A percentile compares a stretch with the other conserved stretches of the same genome.
phyloP scores from a whole-genome alignment of 2,888 invertebrate species.

The Hemicrepidius hirtus region DNA sequence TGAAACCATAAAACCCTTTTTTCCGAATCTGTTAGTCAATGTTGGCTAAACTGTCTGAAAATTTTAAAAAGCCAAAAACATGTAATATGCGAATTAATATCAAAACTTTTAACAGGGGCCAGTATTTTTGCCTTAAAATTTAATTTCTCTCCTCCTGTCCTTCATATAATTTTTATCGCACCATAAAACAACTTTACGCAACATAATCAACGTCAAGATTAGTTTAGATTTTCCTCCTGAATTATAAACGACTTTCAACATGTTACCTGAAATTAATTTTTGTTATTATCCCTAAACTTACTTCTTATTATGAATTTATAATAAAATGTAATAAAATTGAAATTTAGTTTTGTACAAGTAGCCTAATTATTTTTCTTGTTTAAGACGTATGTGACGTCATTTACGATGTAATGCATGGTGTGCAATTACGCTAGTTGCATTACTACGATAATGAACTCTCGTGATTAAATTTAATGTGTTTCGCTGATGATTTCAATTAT shows the following conservation, averaged over 20 bases:
- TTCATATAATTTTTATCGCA: conserved; percentile 13
- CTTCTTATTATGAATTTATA: too few species aligned
- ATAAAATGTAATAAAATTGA: too few species aligned
- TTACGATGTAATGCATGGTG: conserved; percentile 8
- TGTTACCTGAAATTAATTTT: background rate
- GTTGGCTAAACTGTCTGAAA: too few species aligned
- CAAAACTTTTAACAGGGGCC: too few species aligned
- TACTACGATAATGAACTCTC: background rate
- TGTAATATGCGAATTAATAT: too few species aligned
- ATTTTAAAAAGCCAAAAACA: too few species aligned
- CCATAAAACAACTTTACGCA: conserved; percentile 15
- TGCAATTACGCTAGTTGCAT: conserved; percentile 1
- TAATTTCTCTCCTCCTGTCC: background rate
- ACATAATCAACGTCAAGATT: background rate
- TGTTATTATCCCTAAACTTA: too few species aligned
- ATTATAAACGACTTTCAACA: background rate
- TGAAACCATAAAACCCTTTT: too few species aligned
- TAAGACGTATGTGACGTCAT: background rate
- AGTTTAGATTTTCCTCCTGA: background rate
- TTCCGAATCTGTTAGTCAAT: too few species aligned
- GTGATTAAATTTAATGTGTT: conserved; percentile 19
- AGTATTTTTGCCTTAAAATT: background rate
- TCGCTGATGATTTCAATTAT: conserved; percentile 26
- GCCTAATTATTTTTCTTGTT: too few species aligned
- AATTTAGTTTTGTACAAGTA: too few species aligned